A percentile compares a stretch with the other conserved stretches of the same genome.
These are phyloP conservation scores for Arothron firmamentum DNA, from an alignment of 2,113 vertebrate species.

Conservation along the genomic window DNA sequence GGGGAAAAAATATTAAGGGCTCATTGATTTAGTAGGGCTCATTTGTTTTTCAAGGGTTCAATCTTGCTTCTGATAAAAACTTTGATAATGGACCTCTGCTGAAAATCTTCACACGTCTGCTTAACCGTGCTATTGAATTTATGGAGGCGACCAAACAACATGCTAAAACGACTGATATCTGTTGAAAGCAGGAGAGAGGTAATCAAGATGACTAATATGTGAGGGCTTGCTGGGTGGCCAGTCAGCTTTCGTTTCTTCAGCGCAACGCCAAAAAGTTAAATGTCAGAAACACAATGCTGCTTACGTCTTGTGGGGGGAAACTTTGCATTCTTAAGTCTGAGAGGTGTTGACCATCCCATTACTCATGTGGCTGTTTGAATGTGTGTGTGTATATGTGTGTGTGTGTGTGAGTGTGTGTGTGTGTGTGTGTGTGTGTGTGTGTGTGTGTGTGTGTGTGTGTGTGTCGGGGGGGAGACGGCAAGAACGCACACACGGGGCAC, in stretches of 20 bases:
- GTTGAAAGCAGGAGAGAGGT: conserved; percentile 24
- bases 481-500: conserved; percentile 29
- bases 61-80: conserved; percentile 28
- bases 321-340: conserved; percentile 40
- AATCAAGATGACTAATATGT: conserved; percentile 44
- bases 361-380: conserved; percentile 54
- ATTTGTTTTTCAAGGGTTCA: conserved; percentile 39
- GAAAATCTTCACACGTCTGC: conserved; percentile 22
- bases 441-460: conserved; percentile 12
- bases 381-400: conserved; percentile 17
- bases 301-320: conserved; percentile 28
- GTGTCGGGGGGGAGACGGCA: too few species aligned
- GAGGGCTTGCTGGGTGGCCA: conserved; percentile 53
- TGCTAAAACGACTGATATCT: conserved; percentile 31
- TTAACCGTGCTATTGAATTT: conserved; percentile 21
- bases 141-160: conserved; percentile 7
- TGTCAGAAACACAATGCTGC: conserved; percentile 59
- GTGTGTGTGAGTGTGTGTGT: conserved; percentile 31
- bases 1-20: conserved; percentile 42
- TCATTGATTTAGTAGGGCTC: conserved; percentile 29
- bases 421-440: conserved; percentile 12
- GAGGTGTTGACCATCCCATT: conserved; percentile 60
- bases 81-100: conserved; percentile 29
- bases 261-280: conserved; percentile 47
- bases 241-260: conserved; percentile 56